Evolutionary conservation across 1,140 invertebrate genomes (phyloP).

Genomic region (Nasonia longicornis): DNA sequence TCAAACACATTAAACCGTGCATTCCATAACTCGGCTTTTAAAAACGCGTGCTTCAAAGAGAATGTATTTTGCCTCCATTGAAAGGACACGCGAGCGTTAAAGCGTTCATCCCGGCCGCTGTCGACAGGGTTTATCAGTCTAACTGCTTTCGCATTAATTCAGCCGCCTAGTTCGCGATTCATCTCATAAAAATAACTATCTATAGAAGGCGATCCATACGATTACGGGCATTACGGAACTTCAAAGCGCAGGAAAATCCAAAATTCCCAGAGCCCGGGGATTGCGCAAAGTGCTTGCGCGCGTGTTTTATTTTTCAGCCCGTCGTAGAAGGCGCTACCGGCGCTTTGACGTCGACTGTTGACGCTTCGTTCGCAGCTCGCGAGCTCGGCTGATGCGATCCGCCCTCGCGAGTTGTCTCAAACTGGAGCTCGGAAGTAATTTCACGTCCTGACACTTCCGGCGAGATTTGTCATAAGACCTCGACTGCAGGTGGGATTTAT

Average conservation of each 20-base stretch:
- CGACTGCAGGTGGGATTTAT: slow-evolving; percentile 59
- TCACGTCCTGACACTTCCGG: slow-evolving; percentile 55
- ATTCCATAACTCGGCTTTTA: background rate
- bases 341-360: slow-evolving; percentile 16
- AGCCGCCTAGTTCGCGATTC: background rate
- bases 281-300: slow-evolving; percentile 2
- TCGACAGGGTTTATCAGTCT: background rate
- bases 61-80: background rate
- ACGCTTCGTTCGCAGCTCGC: slow-evolving; percentile 46
- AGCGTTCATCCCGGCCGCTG: background rate
- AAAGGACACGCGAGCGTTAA: background rate
- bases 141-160: background rate
- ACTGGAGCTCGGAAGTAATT: slow-evolving; percentile 54
- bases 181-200: background rate
- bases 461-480: slow-evolving; percentile 55
- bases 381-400: slow-evolving; percentile 49
- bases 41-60: background rate
- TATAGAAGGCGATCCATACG: background rate
- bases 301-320: background rate
- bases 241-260: background rate
- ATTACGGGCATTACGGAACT: background rate
- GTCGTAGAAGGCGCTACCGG: background rate
- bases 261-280: background rate
- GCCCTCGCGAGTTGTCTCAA: slow-evolving; percentile 48
- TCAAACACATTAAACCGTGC: no score